phyloP scores from a whole-genome alignment of 64 coral and sea anemone species.

The Anthopleura sola region DNA sequence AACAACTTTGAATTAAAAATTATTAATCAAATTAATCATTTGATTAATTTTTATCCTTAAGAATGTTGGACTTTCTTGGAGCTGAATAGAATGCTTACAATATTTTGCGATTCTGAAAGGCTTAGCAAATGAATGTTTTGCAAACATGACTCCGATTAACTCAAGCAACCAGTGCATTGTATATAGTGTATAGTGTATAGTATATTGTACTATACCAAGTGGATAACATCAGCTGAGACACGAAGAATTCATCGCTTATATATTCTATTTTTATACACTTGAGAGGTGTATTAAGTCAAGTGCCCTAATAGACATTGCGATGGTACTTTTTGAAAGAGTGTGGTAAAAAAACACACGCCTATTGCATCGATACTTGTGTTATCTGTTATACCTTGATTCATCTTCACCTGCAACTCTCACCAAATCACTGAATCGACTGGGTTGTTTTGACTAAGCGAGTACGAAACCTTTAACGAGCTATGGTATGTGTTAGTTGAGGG shows the following conservation, averaged over 20 bases:
- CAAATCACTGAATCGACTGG: neutral
- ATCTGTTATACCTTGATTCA: neutral
- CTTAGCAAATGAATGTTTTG: neutral
- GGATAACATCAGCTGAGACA: neutral
- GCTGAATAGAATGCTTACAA: neutral
- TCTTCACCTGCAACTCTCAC: neutral
- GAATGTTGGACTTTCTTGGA: neutral
- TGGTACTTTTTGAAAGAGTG: neutral
- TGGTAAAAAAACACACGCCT: neutral
- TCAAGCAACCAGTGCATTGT: no score
- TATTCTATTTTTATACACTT: neutral
- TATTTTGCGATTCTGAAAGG: neutral
- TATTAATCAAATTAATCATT: neutral
- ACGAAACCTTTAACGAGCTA: neutral
- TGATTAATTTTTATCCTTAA: neutral
- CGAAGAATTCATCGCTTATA: neutral
- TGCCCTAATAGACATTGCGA: neutral
- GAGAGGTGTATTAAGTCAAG: neutral
- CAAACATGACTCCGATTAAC: no score
- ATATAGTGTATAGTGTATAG: no score
- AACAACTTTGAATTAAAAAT: neutral
- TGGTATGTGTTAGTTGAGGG: neutral
- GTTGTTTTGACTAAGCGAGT: conserved; percentile 5
- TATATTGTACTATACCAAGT: no score
- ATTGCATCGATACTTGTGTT: neutral